These are phyloP conservation scores for Phrynocephalus vlangalii DNA, from an alignment of 2,797 vertebrate species.

Conservation along the genomic window DNA sequence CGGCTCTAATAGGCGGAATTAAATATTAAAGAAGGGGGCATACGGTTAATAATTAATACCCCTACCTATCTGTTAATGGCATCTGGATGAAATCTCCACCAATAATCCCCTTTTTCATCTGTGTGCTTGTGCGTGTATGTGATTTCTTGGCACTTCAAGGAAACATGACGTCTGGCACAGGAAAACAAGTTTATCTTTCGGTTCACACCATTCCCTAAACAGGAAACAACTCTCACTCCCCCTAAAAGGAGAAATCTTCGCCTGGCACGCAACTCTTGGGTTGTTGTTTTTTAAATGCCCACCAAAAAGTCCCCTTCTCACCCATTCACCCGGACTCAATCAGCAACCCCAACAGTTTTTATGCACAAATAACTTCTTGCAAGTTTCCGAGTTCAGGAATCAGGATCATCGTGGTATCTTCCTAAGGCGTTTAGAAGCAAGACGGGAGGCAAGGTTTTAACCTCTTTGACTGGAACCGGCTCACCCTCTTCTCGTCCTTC, in stretches of 20 bases:
- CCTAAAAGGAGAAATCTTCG: background rate
- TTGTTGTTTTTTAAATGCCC: too few relatives aligned
- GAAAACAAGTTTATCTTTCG: conserved; percentile 1
- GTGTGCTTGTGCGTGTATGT: conserved; percentile 30
- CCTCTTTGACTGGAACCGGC: conserved; percentile 26
- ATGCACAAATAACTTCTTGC: conserved; percentile 15
- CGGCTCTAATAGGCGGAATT: conserved; percentile 76
- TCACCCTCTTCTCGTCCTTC: conserved; percentile 35
- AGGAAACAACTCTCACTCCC: background rate
- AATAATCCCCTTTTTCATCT: conserved; percentile 21
- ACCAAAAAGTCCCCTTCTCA: background rate
- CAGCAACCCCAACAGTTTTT: background rate
- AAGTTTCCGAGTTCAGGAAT: background rate
- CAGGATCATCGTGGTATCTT: conserved; percentile 33
- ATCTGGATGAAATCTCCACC: conserved; percentile 35
- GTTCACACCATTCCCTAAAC: conserved; percentile 13
- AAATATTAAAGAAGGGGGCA: conserved; percentile 81
- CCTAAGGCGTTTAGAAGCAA: conserved; percentile 28
- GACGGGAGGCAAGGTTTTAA: conserved; percentile 6
- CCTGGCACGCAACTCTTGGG: background rate
- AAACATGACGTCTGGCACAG: conserved; percentile 13
- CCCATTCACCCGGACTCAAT: too few relatives aligned
- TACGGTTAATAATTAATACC: conserved; percentile 82
- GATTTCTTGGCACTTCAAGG: conserved; percentile 26
- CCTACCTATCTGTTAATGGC: conserved; percentile 69